A percentile compares a stretch with the other conserved stretches of the same genome.
Evolutionary conservation across 2,888 invertebrate genomes (phyloP).

Genomic region (Deilephila elpenor): DNA sequence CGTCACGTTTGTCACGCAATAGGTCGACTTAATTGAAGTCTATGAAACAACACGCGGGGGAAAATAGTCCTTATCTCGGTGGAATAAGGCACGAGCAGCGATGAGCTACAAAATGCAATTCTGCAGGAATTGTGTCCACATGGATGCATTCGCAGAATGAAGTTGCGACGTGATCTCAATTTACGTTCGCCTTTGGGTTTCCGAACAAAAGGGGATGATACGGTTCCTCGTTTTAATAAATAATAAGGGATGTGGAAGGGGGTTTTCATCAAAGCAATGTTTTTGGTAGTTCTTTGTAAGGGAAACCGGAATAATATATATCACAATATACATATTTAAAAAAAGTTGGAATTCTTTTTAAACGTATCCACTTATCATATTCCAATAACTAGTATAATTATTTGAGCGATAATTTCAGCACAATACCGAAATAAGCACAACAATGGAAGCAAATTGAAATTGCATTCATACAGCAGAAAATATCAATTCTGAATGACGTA

Average conservation of each 20-base stretch:
- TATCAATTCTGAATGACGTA: neutral
- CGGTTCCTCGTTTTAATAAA: neutral
- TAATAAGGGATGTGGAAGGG: no score
- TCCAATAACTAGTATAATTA: no score
- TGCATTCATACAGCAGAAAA: neutral
- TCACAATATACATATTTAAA: no score
- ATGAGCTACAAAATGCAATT: neutral
- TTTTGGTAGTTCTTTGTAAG: no score
- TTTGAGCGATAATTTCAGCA: no score
- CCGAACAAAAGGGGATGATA: neutral
- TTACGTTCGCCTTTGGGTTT: conserved; percentile 22
- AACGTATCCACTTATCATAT: no score
- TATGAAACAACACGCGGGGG: conserved; percentile 20
- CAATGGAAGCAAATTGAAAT: neutral
- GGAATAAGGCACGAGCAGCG: neutral
- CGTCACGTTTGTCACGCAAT: conserved; percentile 20
- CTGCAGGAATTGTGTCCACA: neutral
- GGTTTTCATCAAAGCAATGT: no score
- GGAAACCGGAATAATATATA: no score
- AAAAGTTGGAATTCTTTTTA: no score
- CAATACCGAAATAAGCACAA: neutral
- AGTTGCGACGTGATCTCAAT: conserved; percentile 46
- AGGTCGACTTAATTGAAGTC: conserved; percentile 19
- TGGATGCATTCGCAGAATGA: conserved; percentile 45
- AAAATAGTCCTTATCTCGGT: neutral